Evolutionary conservation across 2,888 invertebrate species (phyloP), one percentile per base, ranked within the genome.

Genomic region (Drosophila siamana): DNA sequence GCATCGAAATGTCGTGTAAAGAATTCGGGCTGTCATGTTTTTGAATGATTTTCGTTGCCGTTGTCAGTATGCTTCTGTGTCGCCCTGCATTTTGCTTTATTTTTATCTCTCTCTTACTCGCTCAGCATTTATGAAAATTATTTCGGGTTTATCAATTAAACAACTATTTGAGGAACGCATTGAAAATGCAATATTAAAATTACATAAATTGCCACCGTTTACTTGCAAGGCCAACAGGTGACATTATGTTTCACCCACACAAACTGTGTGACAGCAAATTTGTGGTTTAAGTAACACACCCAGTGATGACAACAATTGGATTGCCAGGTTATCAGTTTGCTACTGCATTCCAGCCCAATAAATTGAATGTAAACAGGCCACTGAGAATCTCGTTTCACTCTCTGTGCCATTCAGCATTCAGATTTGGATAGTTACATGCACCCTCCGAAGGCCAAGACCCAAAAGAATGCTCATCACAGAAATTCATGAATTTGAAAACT

Each of bases 341-440:
- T 13, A 28, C 40, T 28, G 13, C 51, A 41, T 51, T 62, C 44
- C 38, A 22, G 24, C 41, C 5, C 33, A 56, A 64, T 51, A 86
- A 86, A 88, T 88, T 88, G 88, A 81, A 81, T 73, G 84, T 80
- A 86, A 86, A 86, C 64, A 73, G 73, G n/a, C n/a, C n/a, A n/a
- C n/a, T n/a, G n/a, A n/a, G n/a, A n/a, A n/a, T n/a, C 15, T 2
- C 16, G 4, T 5, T 9, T 9, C 30, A 11, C 11, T 26, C 11
- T 36, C 9, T 50, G 33, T 5, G 15, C 5, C 26, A n/a, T 7
- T n/a, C 24, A 24, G 26, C 9, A 5, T 28, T 15, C 11, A 50
- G 33, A 24, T 26, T 26, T 24, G 30, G 30, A 30, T 11, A 30
- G 30, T 9, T 30, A 11, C 30, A n/a, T n/a, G n/a, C n/a, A n/a